phyloP scores from a whole-genome alignment of 2,888 invertebrate species.

The Calameuta filiformis region DNA sequence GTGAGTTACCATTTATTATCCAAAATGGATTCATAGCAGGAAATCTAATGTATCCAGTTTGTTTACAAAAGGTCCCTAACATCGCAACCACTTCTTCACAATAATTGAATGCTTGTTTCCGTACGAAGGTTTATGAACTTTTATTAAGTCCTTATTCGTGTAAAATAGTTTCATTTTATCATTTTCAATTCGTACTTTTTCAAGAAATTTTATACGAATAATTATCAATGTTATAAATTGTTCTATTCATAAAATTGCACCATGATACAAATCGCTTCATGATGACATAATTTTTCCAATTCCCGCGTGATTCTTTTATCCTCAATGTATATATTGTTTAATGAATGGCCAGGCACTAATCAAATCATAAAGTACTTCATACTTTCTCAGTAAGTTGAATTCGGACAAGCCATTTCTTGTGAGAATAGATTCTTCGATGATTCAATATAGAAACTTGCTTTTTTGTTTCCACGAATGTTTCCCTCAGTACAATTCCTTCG shows the following conservation, averaged over 20 bases:
- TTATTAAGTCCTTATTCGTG: not conserved
- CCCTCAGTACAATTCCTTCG: not conserved
- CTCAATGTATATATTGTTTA: not conserved
- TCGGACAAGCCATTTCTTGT: not conserved
- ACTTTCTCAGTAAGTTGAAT: not conserved
- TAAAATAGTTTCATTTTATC: not conserved
- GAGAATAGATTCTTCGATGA: not conserved
- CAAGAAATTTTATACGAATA: not conserved
- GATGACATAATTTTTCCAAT: not conserved
- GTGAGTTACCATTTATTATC: not conserved
- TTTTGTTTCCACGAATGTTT: not conserved
- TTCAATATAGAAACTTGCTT: not conserved
- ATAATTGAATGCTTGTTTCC: not conserved
- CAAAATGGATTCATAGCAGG: not conserved
- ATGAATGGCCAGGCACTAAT: not conserved
- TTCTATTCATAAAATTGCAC: not conserved
- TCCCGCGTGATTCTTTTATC: not conserved
- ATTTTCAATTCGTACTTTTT: not conserved
- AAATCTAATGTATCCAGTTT: not conserved
- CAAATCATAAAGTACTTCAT: not conserved
- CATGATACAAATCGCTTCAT: not conserved
- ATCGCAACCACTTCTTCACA: not conserved
- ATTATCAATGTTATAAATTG: not conserved
- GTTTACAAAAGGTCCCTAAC: not conserved
- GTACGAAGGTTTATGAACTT: not conserved